A percentile compares a stretch with the other conserved stretches of the same genome.
Conservation (phyloP, 2,113 vertebrate species). For the Oncorhynchus gorbuscha region DNA sequence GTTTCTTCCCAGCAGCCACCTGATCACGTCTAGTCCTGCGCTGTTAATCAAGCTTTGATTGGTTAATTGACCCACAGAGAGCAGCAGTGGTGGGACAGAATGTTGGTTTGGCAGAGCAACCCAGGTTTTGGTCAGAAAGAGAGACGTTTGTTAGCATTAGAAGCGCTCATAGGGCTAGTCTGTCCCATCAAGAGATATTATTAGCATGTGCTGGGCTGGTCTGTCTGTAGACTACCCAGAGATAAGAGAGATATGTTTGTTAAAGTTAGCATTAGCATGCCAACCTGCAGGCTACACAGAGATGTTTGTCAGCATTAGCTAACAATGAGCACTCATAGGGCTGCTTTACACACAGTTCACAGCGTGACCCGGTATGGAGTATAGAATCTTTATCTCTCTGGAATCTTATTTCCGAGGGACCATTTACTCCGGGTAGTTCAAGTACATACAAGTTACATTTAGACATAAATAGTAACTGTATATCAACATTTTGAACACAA, state of each 20-base stretch:
- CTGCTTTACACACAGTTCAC: neutral
- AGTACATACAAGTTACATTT: too few relatives aligned
- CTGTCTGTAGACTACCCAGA: too few relatives aligned
- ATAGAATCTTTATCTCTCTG: too few relatives aligned
- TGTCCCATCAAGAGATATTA: neutral
- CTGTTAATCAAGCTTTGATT: constrained; percentile 17
- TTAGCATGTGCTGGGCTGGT: neutral
- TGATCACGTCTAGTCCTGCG: constrained; percentile 8
- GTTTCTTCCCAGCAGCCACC: too few relatives aligned
- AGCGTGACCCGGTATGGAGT: neutral
- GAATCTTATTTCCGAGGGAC: too few relatives aligned
- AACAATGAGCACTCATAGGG: too few relatives aligned
- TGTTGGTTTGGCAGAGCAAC: constrained; percentile 21
- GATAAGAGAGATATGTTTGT: neutral
- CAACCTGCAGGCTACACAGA: neutral
- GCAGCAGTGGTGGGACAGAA: constrained; percentile 13
- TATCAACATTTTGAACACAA: too few relatives aligned
- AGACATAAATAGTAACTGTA: too few relatives aligned
- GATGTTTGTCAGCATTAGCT: neutral
- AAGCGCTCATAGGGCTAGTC: too few relatives aligned
- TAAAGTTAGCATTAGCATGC: neutral
- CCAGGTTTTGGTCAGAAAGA: too few relatives aligned
- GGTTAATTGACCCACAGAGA: constrained; percentile 32
- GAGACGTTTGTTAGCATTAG: too few relatives aligned
- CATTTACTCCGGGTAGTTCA: too few relatives aligned